These are phyloP conservation scores for Pheosia tremula DNA, from an alignment of 2,888 invertebrate species.

Conservation along the genomic window DNA sequence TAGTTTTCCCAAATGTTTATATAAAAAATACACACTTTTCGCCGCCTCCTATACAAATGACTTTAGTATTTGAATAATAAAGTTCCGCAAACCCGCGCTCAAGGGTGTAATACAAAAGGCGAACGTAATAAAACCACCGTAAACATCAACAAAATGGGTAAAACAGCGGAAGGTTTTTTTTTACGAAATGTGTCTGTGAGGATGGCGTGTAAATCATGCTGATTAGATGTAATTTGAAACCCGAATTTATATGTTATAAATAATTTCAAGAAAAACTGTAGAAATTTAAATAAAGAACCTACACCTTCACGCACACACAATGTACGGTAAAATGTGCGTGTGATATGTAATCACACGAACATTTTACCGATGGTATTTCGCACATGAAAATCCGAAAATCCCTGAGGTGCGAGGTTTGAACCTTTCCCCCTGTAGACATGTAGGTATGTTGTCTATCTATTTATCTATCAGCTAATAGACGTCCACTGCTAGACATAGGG, in stretches of 20 bases:
- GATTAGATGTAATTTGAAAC: conserved; percentile 5
- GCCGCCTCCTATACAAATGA: not conserved
- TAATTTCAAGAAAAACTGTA: not conserved
- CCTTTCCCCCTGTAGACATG: too few species aligned
- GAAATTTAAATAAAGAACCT: not conserved
- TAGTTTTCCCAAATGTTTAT: not conserved
- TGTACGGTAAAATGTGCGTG: too few species aligned
- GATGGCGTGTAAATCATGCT: conserved; percentile 6
- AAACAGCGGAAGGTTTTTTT: not conserved
- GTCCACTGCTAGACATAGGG: too few species aligned
- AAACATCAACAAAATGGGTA: conserved; percentile 4
- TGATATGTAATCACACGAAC: too few species aligned
- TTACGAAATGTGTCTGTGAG: not conserved
- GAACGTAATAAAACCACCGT: conserved; percentile 9
- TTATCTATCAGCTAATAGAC: too few species aligned
- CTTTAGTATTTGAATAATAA: conserved; percentile 5
- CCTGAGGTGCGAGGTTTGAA: too few species aligned
- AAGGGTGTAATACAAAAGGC: conserved; percentile 1
- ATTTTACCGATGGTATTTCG: too few species aligned
- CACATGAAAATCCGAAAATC: too few species aligned
- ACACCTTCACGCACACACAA: too few species aligned
- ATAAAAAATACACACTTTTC: not conserved
- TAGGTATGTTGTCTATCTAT: too few species aligned
- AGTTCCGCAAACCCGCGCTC: conserved; percentile 1
- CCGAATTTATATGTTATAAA: not conserved